A percentile compares a stretch with the other conserved stretches of the same genome.
Conservation (phyloP, 2,113 vertebrate species). For the Marcusenius ussheri region DNA sequence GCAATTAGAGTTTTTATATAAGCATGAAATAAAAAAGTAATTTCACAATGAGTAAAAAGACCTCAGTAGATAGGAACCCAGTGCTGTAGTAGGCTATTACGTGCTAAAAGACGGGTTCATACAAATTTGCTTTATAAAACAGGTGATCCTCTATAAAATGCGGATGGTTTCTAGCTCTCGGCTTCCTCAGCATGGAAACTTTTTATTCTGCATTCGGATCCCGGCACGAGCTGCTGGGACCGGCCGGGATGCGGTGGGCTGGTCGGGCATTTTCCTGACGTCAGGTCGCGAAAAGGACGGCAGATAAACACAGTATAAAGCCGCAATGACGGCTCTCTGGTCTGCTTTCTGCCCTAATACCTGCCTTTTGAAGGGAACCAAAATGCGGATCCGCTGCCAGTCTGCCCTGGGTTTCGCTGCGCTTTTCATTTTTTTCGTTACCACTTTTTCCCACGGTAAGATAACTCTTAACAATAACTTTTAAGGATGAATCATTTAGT, state of each 20-base stretch:
- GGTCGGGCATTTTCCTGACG: conserved; percentile 54
- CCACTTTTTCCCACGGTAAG: conserved; percentile 38
- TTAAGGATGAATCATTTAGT: background rate
- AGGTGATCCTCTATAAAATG: background rate
- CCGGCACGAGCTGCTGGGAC: conserved; percentile 30
- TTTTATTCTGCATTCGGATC: background rate
- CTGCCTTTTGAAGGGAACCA: conserved; percentile 17
- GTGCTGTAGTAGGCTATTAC: background rate
- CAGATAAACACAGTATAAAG: conserved; percentile 53
- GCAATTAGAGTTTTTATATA: background rate
- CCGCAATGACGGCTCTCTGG: conserved; percentile 20
- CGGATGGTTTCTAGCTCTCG: background rate
- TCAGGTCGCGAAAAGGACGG: conserved; percentile 44
- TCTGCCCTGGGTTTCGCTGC: conserved; percentile 9
- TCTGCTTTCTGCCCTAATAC: background rate
- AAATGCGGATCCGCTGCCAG: conserved; percentile 35
- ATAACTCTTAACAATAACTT: background rate
- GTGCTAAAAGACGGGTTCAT: background rate
- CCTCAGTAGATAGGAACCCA: background rate
- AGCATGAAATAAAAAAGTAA: background rate
- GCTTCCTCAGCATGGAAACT: background rate
- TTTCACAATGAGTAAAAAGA: background rate
- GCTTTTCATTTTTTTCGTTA: conserved; percentile 20
- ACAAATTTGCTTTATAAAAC: background rate
- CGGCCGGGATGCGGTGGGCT: conserved; percentile 26